Evolutionary conservation across 1,140 invertebrate genomes (phyloP).

Genomic region (Drosophila rufa): DNA sequence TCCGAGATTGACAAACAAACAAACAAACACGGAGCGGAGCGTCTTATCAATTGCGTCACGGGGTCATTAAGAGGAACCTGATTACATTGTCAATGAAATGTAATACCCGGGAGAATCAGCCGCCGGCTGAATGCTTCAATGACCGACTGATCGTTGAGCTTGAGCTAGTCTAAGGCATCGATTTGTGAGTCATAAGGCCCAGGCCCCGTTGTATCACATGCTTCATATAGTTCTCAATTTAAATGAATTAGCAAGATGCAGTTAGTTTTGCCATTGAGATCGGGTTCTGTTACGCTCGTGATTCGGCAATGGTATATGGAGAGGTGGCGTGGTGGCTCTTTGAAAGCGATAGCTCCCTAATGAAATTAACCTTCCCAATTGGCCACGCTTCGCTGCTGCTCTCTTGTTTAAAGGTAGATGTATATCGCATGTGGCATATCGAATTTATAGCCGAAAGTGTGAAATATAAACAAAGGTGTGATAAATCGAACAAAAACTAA

Average conservation of each 20-base stretch:
- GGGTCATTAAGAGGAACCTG: conserved; percentile 18
- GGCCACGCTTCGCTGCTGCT: conserved; percentile 64
- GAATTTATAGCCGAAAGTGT: conserved; percentile 37
- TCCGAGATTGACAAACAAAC: conserved; percentile 22
- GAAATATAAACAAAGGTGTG: conserved; percentile 14
- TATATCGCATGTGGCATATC: conserved; percentile 18
- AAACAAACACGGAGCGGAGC: conserved; percentile 16
- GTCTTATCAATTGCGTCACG: conserved; percentile 72
- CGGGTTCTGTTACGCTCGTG: conserved; percentile 42
- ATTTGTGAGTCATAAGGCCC: conserved; percentile 51
- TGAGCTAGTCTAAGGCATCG: conserved; percentile 11
- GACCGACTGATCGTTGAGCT: conserved; percentile 39
- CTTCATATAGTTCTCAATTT: conserved; percentile 49
- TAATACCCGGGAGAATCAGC: conserved; percentile 40
- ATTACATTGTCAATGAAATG: conserved; percentile 38
- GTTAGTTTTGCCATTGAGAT: conserved; percentile 33
- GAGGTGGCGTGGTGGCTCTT: conserved; percentile 19
- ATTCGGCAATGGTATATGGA: conserved; percentile 32
- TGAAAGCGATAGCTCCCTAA: conserved; percentile 51
- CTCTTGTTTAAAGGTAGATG: conserved; percentile 42
- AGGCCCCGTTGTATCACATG: conserved; percentile 52
- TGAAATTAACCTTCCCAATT: conserved; percentile 56
- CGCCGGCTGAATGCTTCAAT: conserved; percentile 30
- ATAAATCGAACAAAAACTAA: neutral
- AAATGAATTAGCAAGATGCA: conserved; percentile 69